phyloP scores from a whole-genome alignment of 30 jellyfish, hydroid and myxozoan genomes.

The Sanderia malayensis region DNA sequence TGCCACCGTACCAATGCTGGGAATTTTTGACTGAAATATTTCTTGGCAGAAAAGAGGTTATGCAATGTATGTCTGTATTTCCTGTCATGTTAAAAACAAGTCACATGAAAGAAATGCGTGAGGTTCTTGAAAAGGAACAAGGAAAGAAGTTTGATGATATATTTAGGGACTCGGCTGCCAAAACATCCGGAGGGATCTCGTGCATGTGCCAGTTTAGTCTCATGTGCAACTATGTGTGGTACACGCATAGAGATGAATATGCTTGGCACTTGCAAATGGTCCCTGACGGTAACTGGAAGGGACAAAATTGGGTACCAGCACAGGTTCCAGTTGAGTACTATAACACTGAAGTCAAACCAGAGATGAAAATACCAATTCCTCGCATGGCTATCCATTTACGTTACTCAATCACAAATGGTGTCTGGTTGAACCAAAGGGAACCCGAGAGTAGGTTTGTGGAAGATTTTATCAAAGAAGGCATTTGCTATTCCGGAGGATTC shows the following conservation, averaged over 20 bases:
- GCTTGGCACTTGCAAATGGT: slow-evolving; percentile 59
- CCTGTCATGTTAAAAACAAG: slow-evolving; percentile 61
- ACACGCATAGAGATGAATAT: slow-evolving; percentile 57
- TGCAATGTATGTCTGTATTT: slow-evolving; percentile 64
- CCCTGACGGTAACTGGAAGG: slow-evolving; percentile 37
- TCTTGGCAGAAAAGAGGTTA: slow-evolving; percentile 46
- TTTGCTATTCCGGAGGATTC: slow-evolving; percentile 64
- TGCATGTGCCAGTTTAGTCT: slow-evolving; percentile 54
- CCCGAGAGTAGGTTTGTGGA: slow-evolving; percentile 46
- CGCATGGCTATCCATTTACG: slow-evolving; percentile 50
- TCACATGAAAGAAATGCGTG: slow-evolving; percentile 48
- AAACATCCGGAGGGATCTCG: slow-evolving; percentile 24
- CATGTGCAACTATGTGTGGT: slow-evolving; percentile 68
- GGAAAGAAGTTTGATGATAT: slow-evolving; percentile 33
- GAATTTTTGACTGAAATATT: slow-evolving; percentile 33
- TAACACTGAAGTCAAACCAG: slow-evolving; percentile 21
- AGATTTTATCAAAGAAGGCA: slow-evolving; percentile 51
- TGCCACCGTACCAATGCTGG: slow-evolving; percentile 43
- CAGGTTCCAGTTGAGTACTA: slow-evolving; percentile 34
- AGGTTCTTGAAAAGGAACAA: slow-evolving; percentile 19
- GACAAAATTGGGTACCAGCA: slow-evolving; percentile 19
- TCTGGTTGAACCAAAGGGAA: slow-evolving; percentile 23
- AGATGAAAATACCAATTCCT: slow-evolving; percentile 31
- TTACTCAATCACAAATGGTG: slow-evolving; percentile 24
- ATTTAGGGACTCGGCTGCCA: slow-evolving; percentile 49